Evolutionary conservation across 64 coral and sea anemone genomes (phyloP).

Genomic region (Catalaphyllia jardinei): DNA sequence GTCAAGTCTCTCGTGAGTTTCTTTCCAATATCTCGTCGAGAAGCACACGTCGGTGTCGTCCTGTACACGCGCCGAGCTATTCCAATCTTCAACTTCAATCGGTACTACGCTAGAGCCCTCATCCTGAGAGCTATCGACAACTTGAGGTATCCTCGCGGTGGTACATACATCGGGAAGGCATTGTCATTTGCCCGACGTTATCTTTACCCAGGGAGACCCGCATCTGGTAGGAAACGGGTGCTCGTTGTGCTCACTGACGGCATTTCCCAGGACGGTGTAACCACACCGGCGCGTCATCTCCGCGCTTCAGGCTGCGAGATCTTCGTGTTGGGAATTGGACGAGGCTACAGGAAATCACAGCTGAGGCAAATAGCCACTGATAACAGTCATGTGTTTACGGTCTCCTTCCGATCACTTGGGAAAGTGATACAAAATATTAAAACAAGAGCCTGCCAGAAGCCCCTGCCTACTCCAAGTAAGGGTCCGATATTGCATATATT

Average conservation of each 20-base stretch:
- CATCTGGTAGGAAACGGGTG: slow-evolving; percentile 8
- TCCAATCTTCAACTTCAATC: slow-evolving; percentile 41
- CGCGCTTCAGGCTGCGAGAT: slow-evolving; percentile 3
- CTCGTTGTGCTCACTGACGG: slow-evolving; percentile 28
- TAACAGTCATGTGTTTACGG: slow-evolving; percentile 31
- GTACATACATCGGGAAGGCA: slow-evolving; percentile 36
- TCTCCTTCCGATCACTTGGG: slow-evolving; percentile 8
- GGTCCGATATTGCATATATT: background rate
- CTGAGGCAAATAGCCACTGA: slow-evolving; percentile 31
- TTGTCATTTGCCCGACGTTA: slow-evolving; percentile 22
- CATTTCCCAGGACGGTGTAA: slow-evolving; percentile 22
- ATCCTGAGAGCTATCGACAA: slow-evolving; percentile 36
- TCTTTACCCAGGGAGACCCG: slow-evolving; percentile 15
- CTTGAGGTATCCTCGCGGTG: slow-evolving; percentile 42
- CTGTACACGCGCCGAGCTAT: slow-evolving; percentile 25
- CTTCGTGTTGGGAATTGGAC: slow-evolving; percentile 36
- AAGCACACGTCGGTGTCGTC: slow-evolving; percentile 31
- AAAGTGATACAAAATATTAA: slow-evolving; percentile 26
- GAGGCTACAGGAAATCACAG: slow-evolving; percentile 25
- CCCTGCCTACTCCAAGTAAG: slow-evolving; percentile 17
- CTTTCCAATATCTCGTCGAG: slow-evolving; percentile 46
- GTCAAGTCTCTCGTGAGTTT: slow-evolving; percentile 42
- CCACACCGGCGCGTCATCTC: background rate
- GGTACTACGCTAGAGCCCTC: background rate
- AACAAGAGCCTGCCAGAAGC: slow-evolving; percentile 19